phyloP scores from a whole-genome alignment of 2,113 vertebrate species.

The Antigone vipio region DNA sequence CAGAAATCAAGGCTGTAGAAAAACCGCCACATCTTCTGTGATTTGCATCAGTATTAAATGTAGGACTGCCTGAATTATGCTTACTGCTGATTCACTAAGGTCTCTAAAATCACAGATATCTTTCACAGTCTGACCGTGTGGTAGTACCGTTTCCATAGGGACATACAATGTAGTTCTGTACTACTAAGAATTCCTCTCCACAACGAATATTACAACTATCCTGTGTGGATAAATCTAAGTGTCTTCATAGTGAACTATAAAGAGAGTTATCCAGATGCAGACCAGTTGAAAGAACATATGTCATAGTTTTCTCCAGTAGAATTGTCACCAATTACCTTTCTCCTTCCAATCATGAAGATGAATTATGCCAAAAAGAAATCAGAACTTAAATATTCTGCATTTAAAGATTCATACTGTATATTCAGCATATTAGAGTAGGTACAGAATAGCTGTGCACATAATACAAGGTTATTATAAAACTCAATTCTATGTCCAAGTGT shows the following conservation, averaged over 20 bases:
- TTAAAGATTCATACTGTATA: not conserved
- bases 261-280: not conserved
- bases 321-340: not conserved
- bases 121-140: not conserved
- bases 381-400: not conserved
- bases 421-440: not conserved
- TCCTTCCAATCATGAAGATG: not conserved
- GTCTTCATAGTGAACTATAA: not conserved
- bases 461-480: not conserved
- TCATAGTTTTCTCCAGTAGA: not conserved
- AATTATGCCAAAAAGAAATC: not conserved
- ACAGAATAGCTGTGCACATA: not conserved
- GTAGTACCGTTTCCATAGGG: not conserved
- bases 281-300: fast-evolving
- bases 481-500: not conserved
- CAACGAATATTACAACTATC: not conserved
- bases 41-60: not conserved
- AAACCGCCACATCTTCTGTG: not conserved
- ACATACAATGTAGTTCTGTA: not conserved
- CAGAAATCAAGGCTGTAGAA: not conserved
- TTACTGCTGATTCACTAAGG: not conserved
- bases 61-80: not conserved
- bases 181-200: not conserved
- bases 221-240: not conserved
- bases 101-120: not conserved